Base-by-base conservation (phyloP, 2,888 invertebrate genomes). In the Synanthedon vespiformis region DNA sequence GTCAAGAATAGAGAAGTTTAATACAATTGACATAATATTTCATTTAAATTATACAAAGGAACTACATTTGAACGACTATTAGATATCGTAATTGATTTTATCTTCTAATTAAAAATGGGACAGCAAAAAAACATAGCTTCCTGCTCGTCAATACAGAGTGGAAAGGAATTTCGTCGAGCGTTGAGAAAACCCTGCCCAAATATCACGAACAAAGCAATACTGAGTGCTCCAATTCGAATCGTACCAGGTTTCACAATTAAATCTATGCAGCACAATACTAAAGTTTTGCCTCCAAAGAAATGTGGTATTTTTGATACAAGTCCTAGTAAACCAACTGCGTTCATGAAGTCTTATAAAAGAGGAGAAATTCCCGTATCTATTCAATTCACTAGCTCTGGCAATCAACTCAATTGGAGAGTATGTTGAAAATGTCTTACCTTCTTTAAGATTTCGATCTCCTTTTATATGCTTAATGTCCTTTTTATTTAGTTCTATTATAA, bases 181-280 rank as follows among this genome's bases (percentile, higher is more conserved):
- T 64, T 91, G 55, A 86, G 86, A 69, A 89, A 88, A 60, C 89
- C 90, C 0, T 80, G 89, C 56, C 90, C 90, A 0, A 88, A 87
- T 56, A 13, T 13, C 5, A 44, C 44, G 12, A 34, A 34, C 10
- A 34, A 34, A 34, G 34, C 34, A 34, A 34, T 34, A 34, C 34
- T 34, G 10, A 80, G 89, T 57, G 90, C 90, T 0, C 88, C 86
- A 56, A 77, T 79, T 13, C 84, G 94, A 61, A 68, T 90, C 40
- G 95, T 96, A 16, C 95, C 95, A 14, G 95, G 95, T n/a, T 96
- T 96, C 74, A 95, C 95, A 1, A 91, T 95, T 61, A 95, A 96
- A 85, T 92, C 95, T 0, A 75, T 93, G 72, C 95, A 96, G 77
- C 93, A 91, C 70, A 93, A 94, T 63, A 94, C 94, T 0, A 89